Conservation (phyloP, 2,797 vertebrate genomes). For the Nyctalus aviator region DNA sequence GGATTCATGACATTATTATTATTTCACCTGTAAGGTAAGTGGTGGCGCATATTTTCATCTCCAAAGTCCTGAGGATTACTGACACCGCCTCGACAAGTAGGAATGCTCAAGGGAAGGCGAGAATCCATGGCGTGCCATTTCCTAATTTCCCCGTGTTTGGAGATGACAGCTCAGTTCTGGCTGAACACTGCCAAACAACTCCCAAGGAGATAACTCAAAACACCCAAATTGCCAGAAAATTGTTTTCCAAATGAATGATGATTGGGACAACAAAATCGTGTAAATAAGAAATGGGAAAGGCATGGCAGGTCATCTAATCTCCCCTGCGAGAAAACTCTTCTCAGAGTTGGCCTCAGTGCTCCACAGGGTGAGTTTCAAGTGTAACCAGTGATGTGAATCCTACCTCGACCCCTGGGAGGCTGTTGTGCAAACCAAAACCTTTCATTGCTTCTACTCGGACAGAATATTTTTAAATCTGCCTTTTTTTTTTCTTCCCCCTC, state of each 20-base stretch:
- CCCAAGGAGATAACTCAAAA: slow-evolving; percentile 58
- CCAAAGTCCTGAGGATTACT: neutral
- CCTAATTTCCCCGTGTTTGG: slow-evolving; percentile 27
- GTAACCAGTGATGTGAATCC: slow-evolving; percentile 56
- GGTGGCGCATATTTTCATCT: neutral
- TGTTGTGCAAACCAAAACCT: slow-evolving; percentile 61
- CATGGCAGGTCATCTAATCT: slow-evolving; percentile 45
- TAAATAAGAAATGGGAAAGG: slow-evolving; percentile 66
- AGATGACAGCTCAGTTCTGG: slow-evolving; percentile 37
- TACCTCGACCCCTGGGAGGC: slow-evolving; percentile 44
- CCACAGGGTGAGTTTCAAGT: slow-evolving; percentile 12
- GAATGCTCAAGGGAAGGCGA: neutral
- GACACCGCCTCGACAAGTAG: neutral
- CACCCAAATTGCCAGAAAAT: slow-evolving; percentile 61
- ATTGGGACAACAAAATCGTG: slow-evolving; percentile 67
- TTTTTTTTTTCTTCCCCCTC: neutral
- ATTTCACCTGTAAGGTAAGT: neutral
- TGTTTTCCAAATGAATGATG: slow-evolving; percentile 69
- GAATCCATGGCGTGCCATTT: neutral
- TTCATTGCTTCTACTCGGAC: slow-evolving; percentile 55
- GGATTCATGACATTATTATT: neutral
- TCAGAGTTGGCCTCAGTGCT: neutral
- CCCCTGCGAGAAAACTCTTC: slow-evolving; percentile 53
- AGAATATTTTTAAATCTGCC: slow-evolving; percentile 34
- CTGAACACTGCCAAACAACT: slow-evolving; percentile 49